Conservation (phyloP, 2,888 invertebrate species). For the Nineta flava region DNA sequence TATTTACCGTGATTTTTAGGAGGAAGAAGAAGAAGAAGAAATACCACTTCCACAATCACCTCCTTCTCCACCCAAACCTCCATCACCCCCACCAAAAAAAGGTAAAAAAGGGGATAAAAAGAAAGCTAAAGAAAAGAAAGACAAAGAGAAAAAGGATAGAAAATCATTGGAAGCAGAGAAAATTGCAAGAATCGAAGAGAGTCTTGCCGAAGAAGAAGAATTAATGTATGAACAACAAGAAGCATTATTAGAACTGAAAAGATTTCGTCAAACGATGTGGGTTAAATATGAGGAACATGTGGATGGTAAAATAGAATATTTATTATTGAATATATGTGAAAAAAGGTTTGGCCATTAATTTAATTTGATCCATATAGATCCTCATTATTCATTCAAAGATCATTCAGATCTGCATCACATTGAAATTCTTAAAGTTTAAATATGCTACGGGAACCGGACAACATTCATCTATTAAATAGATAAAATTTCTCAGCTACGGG, state of each 20-base stretch:
- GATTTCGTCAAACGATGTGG: conserved; percentile 29
- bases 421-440: too few species aligned
- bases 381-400: too few species aligned
- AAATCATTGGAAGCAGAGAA: conserved; percentile 17
- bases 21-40: too few species aligned
- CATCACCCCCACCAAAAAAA: conserved; percentile 6
- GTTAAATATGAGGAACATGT: conserved; percentile 45
- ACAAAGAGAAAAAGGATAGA: conserved; percentile 21
- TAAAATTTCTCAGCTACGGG: too few species aligned
- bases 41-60: too few species aligned
- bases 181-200: conserved; percentile 9
- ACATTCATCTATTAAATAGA: too few species aligned
- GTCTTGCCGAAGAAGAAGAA: conserved; percentile 12
- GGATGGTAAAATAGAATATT: conserved; percentile 41
- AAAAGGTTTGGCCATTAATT: conserved; percentile 31
- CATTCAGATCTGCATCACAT: too few species aligned
- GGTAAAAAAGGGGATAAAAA: conserved; percentile 12
- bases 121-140: conserved; percentile 19
- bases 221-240: conserved; percentile 15
- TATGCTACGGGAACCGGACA: too few species aligned
- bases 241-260: conserved; percentile 17
- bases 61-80: too few species aligned
- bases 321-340: conserved; percentile 24
- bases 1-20: too few species aligned
- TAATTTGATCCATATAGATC: too few species aligned